A percentile compares a stretch with the other conserved stretches of the same genome.
These are phyloP conservation scores for Ceryle rudis DNA, from an alignment of 2,797 vertebrate species.

Conservation along the genomic window DNA sequence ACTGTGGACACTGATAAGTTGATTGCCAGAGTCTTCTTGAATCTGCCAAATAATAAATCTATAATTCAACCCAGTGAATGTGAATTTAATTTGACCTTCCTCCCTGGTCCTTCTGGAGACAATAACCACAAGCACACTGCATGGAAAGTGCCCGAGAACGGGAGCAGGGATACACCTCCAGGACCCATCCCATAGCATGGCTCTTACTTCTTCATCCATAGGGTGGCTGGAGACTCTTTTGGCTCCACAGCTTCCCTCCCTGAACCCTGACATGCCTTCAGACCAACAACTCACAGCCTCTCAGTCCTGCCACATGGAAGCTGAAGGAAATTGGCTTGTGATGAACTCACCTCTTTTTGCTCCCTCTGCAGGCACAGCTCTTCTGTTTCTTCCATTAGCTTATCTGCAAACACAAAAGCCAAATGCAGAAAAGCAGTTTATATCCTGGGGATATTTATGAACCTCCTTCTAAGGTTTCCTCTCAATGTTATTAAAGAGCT, in stretches of 20 bases:
- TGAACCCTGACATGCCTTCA: neutral
- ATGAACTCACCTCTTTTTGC: conserved; percentile 87
- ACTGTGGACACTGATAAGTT: neutral
- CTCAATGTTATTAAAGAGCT: neutral
- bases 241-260: neutral
- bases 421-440: neutral
- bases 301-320: neutral
- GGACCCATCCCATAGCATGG: neutral
- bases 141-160: neutral
- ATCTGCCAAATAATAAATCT: neutral
- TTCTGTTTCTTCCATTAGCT: conserved; percentile 97
- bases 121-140: neutral
- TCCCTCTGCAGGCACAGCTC: conserved; percentile 93
- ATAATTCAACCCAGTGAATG: neutral
- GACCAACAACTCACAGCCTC: neutral
- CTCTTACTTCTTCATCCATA: neutral
- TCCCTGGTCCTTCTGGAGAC: neutral
- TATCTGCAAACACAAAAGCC: conserved; percentile 83
- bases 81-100: neutral
- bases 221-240: neutral
- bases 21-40: neutral
- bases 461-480: neutral
- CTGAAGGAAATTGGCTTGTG: neutral
- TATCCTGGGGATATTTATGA: neutral
- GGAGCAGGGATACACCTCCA: neutral